Evolutionary conservation across 2,113 vertebrate species (phyloP), one percentile per base, ranked within the genome.

Genomic region (Chelonoidis abingdonii): DNA sequence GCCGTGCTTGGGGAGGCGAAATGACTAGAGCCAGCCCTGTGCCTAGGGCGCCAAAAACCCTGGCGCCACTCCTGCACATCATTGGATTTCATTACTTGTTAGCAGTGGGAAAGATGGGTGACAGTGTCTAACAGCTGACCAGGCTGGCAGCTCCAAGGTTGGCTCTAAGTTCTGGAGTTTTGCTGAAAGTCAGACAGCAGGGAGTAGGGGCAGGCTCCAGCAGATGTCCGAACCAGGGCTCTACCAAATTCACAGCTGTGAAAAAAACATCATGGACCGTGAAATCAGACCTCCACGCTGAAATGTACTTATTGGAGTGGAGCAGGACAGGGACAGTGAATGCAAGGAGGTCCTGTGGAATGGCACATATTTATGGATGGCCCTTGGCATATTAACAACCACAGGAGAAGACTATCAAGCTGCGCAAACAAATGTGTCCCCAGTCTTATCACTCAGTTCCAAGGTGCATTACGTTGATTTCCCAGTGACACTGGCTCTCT

Each of bases 381-480:
- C 72, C 38, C 72, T 41, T 6, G 72, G 38, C 24, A 24, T 2
- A 24, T 76, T 21, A 72, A 38, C 22, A 44, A 44, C 72, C 19
- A 44, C 72, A 38, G 65, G 17, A 38, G 35, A 21, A n/a, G 35
- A 69, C 65, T 69, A 69, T 69, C 35, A 38, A 38, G 65, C 65
- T 21, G 35, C 8, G 17, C 62, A 69, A 69, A 35, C 14, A 12
- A 62, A 69, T 35, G 16, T 69, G 17, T 62, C 35, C 16, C 17
- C 62, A 69, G 5, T 62, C 62, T 69, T 35, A 21, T 19, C 65
- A 38, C 65, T 21, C 65, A 19, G n/a, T 69, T 19, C 35, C 17
- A 69, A 69, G 65, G 22, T 12, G 41, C 13, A 5, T 44, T 76
- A 38, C 14, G 38, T 44, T 41, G 11, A 0, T 0, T 7, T 1